phyloP scores from a whole-genome alignment of 2,888 invertebrate genomes.

The Pinctada fucata region DNA sequence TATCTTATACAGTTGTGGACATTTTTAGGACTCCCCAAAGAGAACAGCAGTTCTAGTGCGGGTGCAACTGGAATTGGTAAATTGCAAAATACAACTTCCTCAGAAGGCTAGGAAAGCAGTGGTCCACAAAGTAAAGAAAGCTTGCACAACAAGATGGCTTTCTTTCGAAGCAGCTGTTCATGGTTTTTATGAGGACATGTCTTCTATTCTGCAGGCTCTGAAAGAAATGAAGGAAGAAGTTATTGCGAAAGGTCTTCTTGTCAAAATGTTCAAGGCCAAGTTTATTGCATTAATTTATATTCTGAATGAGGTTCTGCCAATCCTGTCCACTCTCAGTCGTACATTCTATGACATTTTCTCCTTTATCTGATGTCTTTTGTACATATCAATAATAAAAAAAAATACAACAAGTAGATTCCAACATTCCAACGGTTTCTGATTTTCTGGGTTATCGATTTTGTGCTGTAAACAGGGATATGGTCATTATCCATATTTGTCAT shows the following conservation, averaged over 20 bases:
- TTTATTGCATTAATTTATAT: constrained; percentile 38
- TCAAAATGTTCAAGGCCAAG: constrained; percentile 30
- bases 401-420: too few species aligned
- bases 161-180: constrained; percentile 45
- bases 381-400: too few species aligned
- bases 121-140: constrained; percentile 35
- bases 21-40: constrained; percentile 50
- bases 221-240: constrained; percentile 17
- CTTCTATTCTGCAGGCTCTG: constrained; percentile 35
- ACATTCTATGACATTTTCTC: constrained; percentile 24
- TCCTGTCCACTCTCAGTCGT: constrained; percentile 32
- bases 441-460: too few species aligned
- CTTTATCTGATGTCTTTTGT: too few species aligned
- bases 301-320: constrained; percentile 39
- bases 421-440: too few species aligned
- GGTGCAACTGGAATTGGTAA: constrained; percentile 37
- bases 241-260: neutral
- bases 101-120: constrained; percentile 27
- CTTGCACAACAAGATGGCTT: constrained; percentile 47
- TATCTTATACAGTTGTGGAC: constrained; percentile 43
- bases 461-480: too few species aligned
- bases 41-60: constrained; percentile 43
- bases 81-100: constrained; percentile 14
- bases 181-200: constrained; percentile 34
- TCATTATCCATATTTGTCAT: too few species aligned